Percentiles rank a stretch among this genome's conserved stretches.
phyloP scores from a whole-genome alignment of 23 tunicate genomes.

The Ascidia mentula region DNA sequence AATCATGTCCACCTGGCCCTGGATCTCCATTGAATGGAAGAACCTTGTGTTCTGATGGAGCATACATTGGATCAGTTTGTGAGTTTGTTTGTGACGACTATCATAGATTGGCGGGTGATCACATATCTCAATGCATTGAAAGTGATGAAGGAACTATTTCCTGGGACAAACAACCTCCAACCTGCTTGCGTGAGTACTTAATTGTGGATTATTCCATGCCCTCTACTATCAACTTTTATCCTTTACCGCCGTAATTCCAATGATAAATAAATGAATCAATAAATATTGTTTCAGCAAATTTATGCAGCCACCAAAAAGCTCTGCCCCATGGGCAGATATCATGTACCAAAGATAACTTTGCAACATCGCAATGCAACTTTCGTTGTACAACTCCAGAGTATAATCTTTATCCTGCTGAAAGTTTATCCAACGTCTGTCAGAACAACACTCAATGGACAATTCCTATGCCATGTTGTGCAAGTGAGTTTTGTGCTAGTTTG shows the following conservation, averaged over 20 bases:
- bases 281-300: background rate
- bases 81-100: slow-evolving; percentile 29
- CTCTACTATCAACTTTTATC: too few relatives aligned
- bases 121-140: slow-evolving; percentile 23
- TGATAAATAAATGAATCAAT: background rate
- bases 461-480: slow-evolving; percentile 65
- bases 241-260: background rate
- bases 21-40: slow-evolving; percentile 11
- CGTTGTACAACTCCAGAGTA: slow-evolving; percentile 41
- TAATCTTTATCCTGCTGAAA: slow-evolving; percentile 33
- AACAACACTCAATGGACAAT: slow-evolving; percentile 38
- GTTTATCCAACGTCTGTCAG: slow-evolving; percentile 21
- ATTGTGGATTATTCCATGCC: background rate
- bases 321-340: slow-evolving; percentile 45
- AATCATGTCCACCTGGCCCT: slow-evolving; percentile 14
- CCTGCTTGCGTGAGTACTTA: slow-evolving; percentile 31
- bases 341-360: slow-evolving; percentile 44
- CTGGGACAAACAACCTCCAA: slow-evolving; percentile 41
- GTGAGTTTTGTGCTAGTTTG: too few relatives aligned
- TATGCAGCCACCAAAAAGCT: slow-evolving; percentile 30
- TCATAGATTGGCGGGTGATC: slow-evolving; percentile 9
- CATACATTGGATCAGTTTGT: slow-evolving; percentile 21
- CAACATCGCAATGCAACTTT: slow-evolving; percentile 47
- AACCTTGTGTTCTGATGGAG: slow-evolving; percentile 27
- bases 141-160: slow-evolving; percentile 11